Evolutionary conservation across 1,140 invertebrate genomes (phyloP).

Genomic region (Hylaeus volcanicus): DNA sequence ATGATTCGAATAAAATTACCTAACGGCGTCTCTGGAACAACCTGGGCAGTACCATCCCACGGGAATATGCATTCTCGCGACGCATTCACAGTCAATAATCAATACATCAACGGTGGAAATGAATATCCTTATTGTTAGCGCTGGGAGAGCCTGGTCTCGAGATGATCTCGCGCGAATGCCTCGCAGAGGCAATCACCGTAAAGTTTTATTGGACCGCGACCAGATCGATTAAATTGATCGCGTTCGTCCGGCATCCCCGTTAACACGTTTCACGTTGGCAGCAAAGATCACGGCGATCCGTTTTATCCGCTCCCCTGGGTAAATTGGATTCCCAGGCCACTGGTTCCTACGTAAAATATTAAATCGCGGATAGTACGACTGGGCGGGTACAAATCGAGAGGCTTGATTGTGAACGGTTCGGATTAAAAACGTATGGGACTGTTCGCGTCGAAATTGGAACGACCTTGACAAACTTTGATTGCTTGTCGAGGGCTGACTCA

Average conservation of each 20-base stretch:
- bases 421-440: neutral
- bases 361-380: neutral
- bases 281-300: conserved; percentile 14
- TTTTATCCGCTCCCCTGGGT: neutral
- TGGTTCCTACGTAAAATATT: conserved; percentile 6
- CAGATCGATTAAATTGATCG: conserved; percentile 22
- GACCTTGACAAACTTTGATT: neutral
- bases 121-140: neutral
- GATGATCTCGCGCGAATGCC: neutral
- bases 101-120: neutral
- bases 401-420: neutral
- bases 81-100: neutral
- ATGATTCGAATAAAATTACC: too few species aligned
- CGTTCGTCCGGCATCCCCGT: neutral
- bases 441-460: neutral
- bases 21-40: too few species aligned
- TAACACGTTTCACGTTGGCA: conserved; percentile 8
- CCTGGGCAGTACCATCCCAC: too few species aligned
- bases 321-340: conserved; percentile 19
- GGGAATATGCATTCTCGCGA: too few species aligned
- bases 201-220: conserved; percentile 7
- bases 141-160: neutral
- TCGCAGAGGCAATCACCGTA: neutral
- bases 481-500: too few species aligned
- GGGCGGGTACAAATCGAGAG: conserved; percentile 3